Evolutionary conservation across 1,140 invertebrate genomes (phyloP).

Genomic region (Mycetomoellerius zeteki): DNA sequence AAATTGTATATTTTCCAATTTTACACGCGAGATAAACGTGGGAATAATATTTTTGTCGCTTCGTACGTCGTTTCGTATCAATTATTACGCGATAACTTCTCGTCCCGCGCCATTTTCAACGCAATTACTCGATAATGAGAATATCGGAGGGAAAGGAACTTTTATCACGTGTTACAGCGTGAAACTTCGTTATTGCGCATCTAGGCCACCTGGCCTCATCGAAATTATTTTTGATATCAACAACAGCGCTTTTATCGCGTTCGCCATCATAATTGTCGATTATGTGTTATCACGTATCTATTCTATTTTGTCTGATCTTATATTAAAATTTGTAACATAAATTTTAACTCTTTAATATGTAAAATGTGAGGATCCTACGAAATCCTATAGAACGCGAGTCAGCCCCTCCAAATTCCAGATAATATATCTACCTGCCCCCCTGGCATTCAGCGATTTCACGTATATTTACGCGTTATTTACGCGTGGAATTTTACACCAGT

Average conservation of each 20-base stretch:
- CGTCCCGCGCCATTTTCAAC: slow-evolving; percentile 25
- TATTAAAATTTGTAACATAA: slow-evolving; percentile 24
- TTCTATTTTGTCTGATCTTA: neutral
- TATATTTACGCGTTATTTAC: slow-evolving; percentile 24
- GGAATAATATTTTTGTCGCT: slow-evolving; percentile 10
- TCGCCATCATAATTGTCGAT: neutral
- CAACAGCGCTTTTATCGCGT: neutral
- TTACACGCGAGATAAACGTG: slow-evolving; percentile 1
- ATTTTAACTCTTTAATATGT: neutral
- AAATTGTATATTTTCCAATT: slow-evolving; percentile 14
- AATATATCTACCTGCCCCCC: neutral
- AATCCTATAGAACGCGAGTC: neutral
- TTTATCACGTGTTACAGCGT: slow-evolving; percentile 46
- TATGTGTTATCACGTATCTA: neutral
- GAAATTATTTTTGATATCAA: slow-evolving; percentile 47
- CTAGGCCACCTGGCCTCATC: slow-evolving; percentile 13
- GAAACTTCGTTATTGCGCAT: slow-evolving; percentile 55
- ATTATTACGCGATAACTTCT: slow-evolving; percentile 36
- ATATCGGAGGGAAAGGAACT: slow-evolving; percentile 45
- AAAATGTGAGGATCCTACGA: neutral
- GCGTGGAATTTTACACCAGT: slow-evolving; percentile 35
- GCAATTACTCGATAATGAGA: slow-evolving; percentile 55
- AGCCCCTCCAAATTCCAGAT: neutral
- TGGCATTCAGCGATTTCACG: slow-evolving; percentile 24
- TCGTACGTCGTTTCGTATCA: slow-evolving; percentile 9